Evolutionary conservation across 2,797 vertebrate genomes (phyloP).

Genomic region (Dryobates pubescens): DNA sequence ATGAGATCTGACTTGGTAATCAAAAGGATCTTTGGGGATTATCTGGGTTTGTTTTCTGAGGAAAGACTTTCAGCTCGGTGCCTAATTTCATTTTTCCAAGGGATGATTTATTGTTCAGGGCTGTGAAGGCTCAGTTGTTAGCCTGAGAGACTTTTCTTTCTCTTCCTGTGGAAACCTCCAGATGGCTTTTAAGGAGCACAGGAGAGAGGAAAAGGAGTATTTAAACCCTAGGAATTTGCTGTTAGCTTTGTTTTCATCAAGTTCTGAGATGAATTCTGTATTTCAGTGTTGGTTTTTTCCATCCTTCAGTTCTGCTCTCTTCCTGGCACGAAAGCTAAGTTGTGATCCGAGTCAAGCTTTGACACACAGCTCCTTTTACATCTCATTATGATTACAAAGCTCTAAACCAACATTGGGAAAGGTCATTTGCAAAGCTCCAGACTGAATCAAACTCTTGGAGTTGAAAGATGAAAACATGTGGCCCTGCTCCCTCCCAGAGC

Average conservation of each 20-base stretch:
- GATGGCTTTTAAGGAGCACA: not conserved
- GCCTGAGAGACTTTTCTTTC: not conserved
- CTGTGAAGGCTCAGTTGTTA: not conserved
- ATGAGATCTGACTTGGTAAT: not conserved
- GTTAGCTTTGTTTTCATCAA: not conserved
- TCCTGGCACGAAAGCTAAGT: not conserved
- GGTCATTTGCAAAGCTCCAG: not conserved
- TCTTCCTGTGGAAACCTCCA: not conserved
- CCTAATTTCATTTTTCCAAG: not conserved
- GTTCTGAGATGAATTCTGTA: not conserved
- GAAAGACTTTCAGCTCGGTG: not conserved
- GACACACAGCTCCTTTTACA: not conserved
- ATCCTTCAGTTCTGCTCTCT: not conserved
- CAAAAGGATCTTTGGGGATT: not conserved
- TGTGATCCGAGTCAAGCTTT: not conserved
- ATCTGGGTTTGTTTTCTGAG: not conserved
- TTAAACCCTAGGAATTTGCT: not conserved
- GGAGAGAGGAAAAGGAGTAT: not conserved
- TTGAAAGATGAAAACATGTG: not conserved
- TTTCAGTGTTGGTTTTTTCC: not conserved
- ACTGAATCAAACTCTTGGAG: not conserved
- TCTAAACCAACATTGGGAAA: not conserved
- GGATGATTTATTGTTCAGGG: not conserved
- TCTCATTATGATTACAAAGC: conserved; percentile 17
- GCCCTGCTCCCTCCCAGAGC: not conserved